Base-by-base conservation (phyloP, 1,140 invertebrate genomes). In the Drosophila arizonae region DNA sequence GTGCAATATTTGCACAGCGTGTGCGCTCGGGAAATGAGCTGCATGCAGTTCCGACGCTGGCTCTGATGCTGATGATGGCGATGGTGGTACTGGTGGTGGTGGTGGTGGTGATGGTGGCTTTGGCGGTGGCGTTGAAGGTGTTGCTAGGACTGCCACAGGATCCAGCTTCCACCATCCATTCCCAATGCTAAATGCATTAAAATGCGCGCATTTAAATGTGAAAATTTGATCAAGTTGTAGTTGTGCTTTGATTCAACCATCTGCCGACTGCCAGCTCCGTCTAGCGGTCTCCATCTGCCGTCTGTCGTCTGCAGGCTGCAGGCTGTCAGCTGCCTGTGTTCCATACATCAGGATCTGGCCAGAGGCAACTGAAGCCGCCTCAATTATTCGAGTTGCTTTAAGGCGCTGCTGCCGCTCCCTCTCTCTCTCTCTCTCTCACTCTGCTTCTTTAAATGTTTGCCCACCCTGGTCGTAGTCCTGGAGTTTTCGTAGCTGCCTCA, bases 11-110 rank as follows among this genome's bases (percentile, higher is more conserved):
- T 71, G 58, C 76, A 58, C 73, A 78, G 73, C 50, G 55, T 76
- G 76, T 46, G 60, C 68, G 36, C 50, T 70, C 68, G 76, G 73
- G 73, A 78, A 76, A 78, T 78, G 68, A 78, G 76, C 73, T 78
- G 45, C 39, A 71, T 72, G 73, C 73, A 72, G 63, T 72, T 78
- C 68, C 73, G 68, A 30, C 57, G 30, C 26, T 39, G 30, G 8
- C n/a, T 39, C n/a, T 17, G 45, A 11, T 24, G 15, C 15, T 48
- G 15, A 15, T 36, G 58, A 5, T 48, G 57, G 28, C 28, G 6
- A 17, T n/a, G 56, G 10, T 17, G 41, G 1, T 61, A 15, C 11
- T 30, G 57, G 24, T 60, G 17, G 46, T 24, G 17, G 1, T 61
- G 15, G 11, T 30, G 57, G 24, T 60, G 26, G 54, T 24, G 50